Conservation (phyloP, 2,797 vertebrate species). For the Alosa sapidissima region DNA sequence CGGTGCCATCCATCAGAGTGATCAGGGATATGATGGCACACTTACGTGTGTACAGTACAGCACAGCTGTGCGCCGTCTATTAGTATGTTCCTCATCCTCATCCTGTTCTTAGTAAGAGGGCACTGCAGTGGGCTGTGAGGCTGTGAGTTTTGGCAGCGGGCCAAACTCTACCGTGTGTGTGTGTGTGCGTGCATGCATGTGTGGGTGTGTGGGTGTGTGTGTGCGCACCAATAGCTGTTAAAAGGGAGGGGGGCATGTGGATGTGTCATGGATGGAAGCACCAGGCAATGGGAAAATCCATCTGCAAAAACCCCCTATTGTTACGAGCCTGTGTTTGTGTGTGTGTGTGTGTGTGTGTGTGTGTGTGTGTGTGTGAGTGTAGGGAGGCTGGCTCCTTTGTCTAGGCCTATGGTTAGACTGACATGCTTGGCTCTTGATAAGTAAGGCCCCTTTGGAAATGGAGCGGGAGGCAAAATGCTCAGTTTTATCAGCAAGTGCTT, state of each 20-base stretch:
- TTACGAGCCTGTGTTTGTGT: background rate
- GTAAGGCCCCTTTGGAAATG: background rate
- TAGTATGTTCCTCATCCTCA: background rate
- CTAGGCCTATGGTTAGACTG: background rate
- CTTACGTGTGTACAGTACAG: background rate
- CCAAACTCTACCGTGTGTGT: background rate
- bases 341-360: background rate
- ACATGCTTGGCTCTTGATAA: background rate
- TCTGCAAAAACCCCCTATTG: background rate
- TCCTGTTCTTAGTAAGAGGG: background rate
- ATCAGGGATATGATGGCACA: background rate
- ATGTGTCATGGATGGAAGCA: slow-evolving; percentile 23
- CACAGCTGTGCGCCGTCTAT: background rate
- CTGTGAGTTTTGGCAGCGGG: slow-evolving; percentile 15
- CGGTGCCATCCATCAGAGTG: background rate
- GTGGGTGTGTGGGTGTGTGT: background rate
- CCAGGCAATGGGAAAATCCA: slow-evolving; percentile 3
- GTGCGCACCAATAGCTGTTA: background rate
- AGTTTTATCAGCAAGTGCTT: background rate
- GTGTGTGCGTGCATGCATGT: background rate
- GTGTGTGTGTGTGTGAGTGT: background rate
- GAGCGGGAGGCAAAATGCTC: background rate
- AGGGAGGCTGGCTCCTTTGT: slow-evolving; percentile 18
- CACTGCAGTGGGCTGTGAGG: slow-evolving; percentile 14
- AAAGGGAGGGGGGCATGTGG: slow-evolving; percentile 8